These are phyloP conservation scores for Limanda limanda DNA, from an alignment of 2,113 vertebrate species.

Conservation along the genomic window DNA sequence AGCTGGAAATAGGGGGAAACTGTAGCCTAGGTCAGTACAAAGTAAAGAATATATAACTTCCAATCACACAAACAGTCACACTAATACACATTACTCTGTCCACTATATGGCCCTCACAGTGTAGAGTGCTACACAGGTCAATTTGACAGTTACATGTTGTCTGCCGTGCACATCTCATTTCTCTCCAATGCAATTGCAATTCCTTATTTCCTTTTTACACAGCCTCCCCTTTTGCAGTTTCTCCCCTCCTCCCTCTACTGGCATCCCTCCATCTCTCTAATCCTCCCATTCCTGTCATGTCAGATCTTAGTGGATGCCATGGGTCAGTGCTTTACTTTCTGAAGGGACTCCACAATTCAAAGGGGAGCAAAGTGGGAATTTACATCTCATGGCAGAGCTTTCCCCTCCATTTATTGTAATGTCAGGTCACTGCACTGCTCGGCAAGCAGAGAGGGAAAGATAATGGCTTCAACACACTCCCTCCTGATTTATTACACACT, in stretches of 20 bases:
- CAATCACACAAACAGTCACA: no score
- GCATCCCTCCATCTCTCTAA: slow-evolving; percentile 83
- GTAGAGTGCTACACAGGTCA: no score
- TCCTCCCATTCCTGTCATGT: slow-evolving; percentile 88
- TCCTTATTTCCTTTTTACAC: slow-evolving; percentile 83
- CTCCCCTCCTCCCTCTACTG: slow-evolving; percentile 72
- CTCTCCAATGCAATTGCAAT: background rate
- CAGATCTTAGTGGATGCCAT: slow-evolving; percentile 88
- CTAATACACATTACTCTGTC: no score
- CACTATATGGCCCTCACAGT: no score
- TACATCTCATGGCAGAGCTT: slow-evolving; percentile 91
- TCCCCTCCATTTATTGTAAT: slow-evolving; percentile 96
- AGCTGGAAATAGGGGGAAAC: no score
- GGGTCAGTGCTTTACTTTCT: slow-evolving; percentile 89
- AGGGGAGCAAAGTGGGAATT: slow-evolving; percentile 87
- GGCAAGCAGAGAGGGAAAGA: slow-evolving; percentile 85
- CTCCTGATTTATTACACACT: slow-evolving; percentile 91
- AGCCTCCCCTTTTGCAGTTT: slow-evolving; percentile 62
- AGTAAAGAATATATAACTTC: no score
- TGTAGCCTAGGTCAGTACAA: no score
- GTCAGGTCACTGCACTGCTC: slow-evolving; percentile 91
- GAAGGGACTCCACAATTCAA: slow-evolving; percentile 87
- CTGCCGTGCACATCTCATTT: background rate
- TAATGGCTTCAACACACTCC: slow-evolving; percentile 86
- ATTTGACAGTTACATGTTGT: background rate